These are phyloP conservation scores for Forbesichthys papilliferus DNA, from an alignment of 2,113 vertebrate genomes.

Conservation along the genomic window DNA sequence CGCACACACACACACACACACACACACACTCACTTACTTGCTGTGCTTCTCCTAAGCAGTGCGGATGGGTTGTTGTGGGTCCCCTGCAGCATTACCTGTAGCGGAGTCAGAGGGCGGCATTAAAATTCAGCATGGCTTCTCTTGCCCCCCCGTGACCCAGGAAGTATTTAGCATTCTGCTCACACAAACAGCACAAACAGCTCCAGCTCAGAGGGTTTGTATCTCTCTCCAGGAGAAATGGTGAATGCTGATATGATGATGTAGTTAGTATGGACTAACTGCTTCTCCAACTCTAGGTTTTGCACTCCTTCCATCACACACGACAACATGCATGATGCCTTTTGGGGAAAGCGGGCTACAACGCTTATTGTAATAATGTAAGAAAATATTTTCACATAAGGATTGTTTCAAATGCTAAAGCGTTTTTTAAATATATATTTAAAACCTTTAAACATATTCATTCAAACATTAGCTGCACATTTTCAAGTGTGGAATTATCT, in stretches of 20 bases:
- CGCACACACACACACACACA: conserved; percentile 23
- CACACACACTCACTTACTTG: conserved; percentile 24
- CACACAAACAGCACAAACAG: conserved; percentile 50
- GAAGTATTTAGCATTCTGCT: conserved; percentile 60
- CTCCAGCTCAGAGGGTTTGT: conserved; percentile 52
- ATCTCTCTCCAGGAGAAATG: conserved; percentile 12
- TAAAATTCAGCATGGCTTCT: conserved; percentile 63
- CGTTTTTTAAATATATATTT: no score
- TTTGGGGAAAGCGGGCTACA: no score
- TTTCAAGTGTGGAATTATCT: not conserved
- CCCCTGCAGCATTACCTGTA: conserved; percentile 65
- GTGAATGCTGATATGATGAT: conserved; percentile 7
- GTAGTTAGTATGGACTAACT: not conserved
- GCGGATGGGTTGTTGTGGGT: conserved; percentile 41
- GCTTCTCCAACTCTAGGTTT: not conserved
- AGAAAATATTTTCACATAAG: not conserved
- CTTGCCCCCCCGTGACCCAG: conserved; percentile 48
- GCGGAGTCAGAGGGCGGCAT: conserved; percentile 65
- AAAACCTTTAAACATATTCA: no score
- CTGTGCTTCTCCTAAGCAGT: conserved; percentile 38
- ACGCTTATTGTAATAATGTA: not conserved
- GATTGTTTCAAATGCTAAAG: no score
- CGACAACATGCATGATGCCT: no score
- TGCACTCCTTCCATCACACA: no score
- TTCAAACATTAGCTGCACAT: no score